Base-by-base conservation (phyloP, 2,113 vertebrate genomes). In the Stegostoma tigrinum region DNA sequence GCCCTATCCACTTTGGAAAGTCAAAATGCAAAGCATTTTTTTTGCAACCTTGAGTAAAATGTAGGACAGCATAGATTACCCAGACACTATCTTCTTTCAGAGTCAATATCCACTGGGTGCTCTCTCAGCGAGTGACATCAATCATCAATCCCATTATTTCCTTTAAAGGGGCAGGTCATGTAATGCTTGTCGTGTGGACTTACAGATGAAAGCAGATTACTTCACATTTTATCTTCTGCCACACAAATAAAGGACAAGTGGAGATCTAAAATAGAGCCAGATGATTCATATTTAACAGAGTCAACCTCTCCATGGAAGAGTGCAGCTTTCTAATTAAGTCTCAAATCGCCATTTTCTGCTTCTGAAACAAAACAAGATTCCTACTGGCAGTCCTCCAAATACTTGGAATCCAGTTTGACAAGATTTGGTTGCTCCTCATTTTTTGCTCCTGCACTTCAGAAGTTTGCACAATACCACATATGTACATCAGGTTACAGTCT, bases 11-110 rank as follows among this genome's bases (percentile, higher is more conserved):
- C 52, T 52, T 64, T 42, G 42, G 48, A 95, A 95, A 75, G 80
- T 27, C 75, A 80, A 61, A 95, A 66, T 38, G 75, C 34, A 95
- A 95, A 85, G 67, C 95, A 45, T 70, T 95, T 95, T 96, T 96
- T 96, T 96, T 95, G 94, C 67, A 95, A 95, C 67, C 67, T 95
- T 95, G 94, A 45, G 70, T 72, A 95, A 95, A 95, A 95, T 72
- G 94, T 95, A 95, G 68, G 68, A 72, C 94, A 95, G 42, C 8
- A 68, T 70, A 70, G 94, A 95, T 95, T 95, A 95, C 66, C 94
- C 94, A 95, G 70, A 95, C 45, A 52, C 67, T 70, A 95, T 95
- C 94, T 72, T 45, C 70, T 70, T 95, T 75, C 67, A 75, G 23
- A 17, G 66, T 30, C 67, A 72, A 95, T 52, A 95, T 75, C 72